These are phyloP conservation scores for Gobius niger DNA, from an alignment of 2,113 vertebrate species.

Conservation along the genomic window DNA sequence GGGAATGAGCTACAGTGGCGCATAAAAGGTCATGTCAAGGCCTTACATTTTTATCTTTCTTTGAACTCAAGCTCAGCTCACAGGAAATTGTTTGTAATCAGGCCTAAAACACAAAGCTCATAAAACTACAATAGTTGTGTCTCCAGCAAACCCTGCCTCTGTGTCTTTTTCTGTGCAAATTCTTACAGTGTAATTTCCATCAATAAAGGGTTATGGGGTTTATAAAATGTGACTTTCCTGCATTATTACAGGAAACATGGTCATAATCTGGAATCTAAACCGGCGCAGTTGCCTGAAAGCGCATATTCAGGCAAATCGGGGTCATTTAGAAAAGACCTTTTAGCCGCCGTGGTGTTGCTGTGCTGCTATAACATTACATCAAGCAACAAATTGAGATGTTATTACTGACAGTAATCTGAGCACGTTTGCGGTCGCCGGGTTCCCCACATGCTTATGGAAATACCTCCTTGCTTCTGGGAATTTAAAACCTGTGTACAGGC, in stretches of 20 bases:
- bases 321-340: neutral
- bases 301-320: constrained; percentile 14
- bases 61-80: too few relatives aligned
- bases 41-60: too few relatives aligned
- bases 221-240: neutral
- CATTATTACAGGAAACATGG: neutral
- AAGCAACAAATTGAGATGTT: constrained; percentile 45
- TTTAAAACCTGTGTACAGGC: constrained; percentile 8
- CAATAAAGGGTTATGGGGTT: neutral
- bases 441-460: constrained; percentile 43
- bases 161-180: neutral
- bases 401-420: constrained; percentile 43
- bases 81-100: too few relatives aligned
- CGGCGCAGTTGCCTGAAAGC: neutral
- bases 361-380: constrained; percentile 15
- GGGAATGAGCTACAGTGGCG: too few relatives aligned
- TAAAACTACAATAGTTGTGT: neutral
- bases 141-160: neutral
- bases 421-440: constrained; percentile 21
- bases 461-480: constrained; percentile 40
- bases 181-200: neutral
- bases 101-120: too few relatives aligned
- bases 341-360: neutral
- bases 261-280: constrained; percentile 14
- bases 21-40: too few relatives aligned